Evolutionary conservation across 2,888 invertebrate genomes (phyloP), one percentile per base, ranked within the genome.

Genomic region (Miltochrista miniata): DNA sequence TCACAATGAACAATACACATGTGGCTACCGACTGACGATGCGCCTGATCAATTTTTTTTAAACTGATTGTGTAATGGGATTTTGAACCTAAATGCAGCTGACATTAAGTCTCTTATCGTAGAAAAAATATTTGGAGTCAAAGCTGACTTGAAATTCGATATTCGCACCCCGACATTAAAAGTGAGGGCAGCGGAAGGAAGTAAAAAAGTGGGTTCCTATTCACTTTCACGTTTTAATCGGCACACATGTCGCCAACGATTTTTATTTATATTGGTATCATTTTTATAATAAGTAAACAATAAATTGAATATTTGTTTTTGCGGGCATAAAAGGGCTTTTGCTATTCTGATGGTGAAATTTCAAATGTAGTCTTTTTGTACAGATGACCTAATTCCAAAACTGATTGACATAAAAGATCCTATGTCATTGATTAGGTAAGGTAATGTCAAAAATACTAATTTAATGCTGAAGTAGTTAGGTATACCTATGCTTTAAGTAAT

Each of bases 111-210:
- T 15, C 58, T 38, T 61, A 59, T 74, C 13, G 42, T 49, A 41
- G 29, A 30, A 8, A 11, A 11, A n/a, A 29, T 13, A 7, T 9
- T 29, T 7, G n/a, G 35, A 49, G 53, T 61, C 61, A 53, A 54
- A 66, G 63, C 74, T 56, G 70, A 64, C 73, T 61, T 72, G 90
- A 83, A 87, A 91, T 85, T 89, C 83, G 87, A 91, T 90, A 90
- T 85, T 86, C 81, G 83, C 85, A 83, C 85, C 86, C 86, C 74
- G 79, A 72, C 74, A 80, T 85, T 84, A 86, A 89, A 88, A 87
- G 86, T 80, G 81, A 86, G 83, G 86, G 83, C 84, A 87, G 73
- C 90, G 91, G 91, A 90, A 90, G 91, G 90, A 91, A 90, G 81
- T 89, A 84, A 89, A 90, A 90, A 89, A 83, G 70, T 74, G 74